phyloP scores from a whole-genome alignment of 1,140 invertebrate species.

The Orchestia grillus region DNA sequence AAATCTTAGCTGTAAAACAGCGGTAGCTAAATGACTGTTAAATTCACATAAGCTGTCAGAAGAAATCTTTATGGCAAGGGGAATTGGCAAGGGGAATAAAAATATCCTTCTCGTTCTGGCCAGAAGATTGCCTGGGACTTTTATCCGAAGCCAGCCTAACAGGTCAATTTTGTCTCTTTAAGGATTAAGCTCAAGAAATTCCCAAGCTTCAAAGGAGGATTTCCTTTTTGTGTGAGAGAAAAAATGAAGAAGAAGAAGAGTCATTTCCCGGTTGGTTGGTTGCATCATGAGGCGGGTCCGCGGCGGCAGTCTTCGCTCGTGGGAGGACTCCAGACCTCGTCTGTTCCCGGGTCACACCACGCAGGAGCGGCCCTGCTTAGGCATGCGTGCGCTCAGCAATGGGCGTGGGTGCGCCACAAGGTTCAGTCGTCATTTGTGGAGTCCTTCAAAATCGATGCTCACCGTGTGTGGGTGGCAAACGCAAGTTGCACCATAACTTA shows the following conservation, averaged over 20 bases:
- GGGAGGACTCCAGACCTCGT: no score
- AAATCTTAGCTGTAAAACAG: neutral
- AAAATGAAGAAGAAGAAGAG: slow-evolving; percentile 9
- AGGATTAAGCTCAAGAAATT: neutral
- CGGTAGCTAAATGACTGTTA: neutral
- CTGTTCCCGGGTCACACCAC: neutral
- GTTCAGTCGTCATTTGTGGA: neutral
- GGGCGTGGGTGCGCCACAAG: no score
- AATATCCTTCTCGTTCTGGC: neutral
- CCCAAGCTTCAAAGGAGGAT: neutral
- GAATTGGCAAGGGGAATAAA: slow-evolving; percentile 5
- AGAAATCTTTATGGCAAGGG: neutral
- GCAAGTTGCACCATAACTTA: neutral
- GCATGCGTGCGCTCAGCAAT: neutral
- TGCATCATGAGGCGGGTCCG: neutral
- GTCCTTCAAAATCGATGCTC: neutral
- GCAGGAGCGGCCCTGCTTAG: neutral
- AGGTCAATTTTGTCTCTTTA: slow-evolving; percentile 9
- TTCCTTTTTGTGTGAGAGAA: neutral
- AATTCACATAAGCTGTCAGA: slow-evolving; percentile 1
- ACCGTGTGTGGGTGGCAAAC: neutral
- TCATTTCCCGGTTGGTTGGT: slow-evolving; percentile 13
- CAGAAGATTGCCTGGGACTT: neutral
- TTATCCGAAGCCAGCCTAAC: slow-evolving; percentile 6
- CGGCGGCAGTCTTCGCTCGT: neutral